phyloP scores from a whole-genome alignment of 2,113 vertebrate genomes.

The Prunella himalayana region DNA sequence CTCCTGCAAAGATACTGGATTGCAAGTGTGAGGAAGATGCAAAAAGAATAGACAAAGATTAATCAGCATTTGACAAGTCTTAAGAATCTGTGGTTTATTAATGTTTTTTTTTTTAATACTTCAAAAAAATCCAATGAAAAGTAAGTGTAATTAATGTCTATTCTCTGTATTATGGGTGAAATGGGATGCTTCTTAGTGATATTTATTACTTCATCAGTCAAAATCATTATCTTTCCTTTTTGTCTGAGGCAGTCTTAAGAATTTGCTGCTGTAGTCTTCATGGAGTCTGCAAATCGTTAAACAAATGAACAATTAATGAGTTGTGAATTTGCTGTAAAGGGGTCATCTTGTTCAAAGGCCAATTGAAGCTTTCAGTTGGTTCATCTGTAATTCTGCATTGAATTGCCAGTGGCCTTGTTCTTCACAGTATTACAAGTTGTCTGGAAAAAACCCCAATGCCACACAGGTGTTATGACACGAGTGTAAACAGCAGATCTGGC shows the following conservation, averaged over 20 bases:
- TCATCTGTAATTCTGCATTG: not conserved
- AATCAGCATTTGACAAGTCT: not conserved
- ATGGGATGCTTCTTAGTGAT: not conserved
- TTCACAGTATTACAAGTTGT: not conserved
- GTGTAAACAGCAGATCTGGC: not conserved
- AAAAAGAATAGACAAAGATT: not conserved
- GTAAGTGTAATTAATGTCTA: not conserved
- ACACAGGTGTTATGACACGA: not conserved
- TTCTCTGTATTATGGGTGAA: not conserved
- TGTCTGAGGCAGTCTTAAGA: not conserved
- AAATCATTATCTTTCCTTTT: not conserved
- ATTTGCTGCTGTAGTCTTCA: not conserved
- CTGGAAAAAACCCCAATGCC: fast-evolving
- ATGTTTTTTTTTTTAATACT: not conserved
- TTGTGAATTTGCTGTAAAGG: not conserved
- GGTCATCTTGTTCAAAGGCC: not conserved
- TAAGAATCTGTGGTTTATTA: not conserved
- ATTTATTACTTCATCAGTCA: not conserved
- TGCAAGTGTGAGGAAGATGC: not conserved
- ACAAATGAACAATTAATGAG: not conserved
- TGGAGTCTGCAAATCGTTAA: not conserved
- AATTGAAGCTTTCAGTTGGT: not conserved
- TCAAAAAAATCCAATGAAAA: not conserved
- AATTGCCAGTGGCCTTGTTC: not conserved
- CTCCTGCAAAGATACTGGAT: not conserved